Percentiles rank a stretch among this genome's conserved stretches.
These are phyloP conservation scores for Corapipo altera DNA, from an alignment of 2,113 vertebrate genomes.

Conservation along the genomic window DNA sequence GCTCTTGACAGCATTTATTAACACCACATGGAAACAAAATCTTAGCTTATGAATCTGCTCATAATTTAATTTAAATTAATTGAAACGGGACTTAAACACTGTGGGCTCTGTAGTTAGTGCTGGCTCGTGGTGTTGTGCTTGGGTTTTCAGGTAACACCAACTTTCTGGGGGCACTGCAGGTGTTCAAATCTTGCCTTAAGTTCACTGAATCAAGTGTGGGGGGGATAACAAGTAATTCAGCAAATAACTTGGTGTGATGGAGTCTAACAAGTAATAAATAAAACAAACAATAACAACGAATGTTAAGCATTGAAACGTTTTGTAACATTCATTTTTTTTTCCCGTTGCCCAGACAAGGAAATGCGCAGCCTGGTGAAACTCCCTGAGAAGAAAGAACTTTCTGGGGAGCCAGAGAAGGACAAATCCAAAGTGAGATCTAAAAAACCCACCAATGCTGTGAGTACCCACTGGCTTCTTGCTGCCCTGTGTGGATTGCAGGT, in stretches of 20 bases:
- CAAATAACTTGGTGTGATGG: not conserved
- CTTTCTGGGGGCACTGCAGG: not conserved
- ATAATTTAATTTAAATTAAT: not conserved
- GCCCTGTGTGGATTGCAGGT: not conserved
- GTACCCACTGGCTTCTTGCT: constrained; percentile 7
- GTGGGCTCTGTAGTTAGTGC: not conserved
- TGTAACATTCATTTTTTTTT: not conserved
- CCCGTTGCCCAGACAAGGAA: constrained; percentile 78
- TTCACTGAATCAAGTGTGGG: not conserved
- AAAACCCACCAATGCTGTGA: constrained; percentile 79
- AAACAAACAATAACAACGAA: not conserved
- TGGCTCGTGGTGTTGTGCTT: not conserved
- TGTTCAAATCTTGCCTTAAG: not conserved
- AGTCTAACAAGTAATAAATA: not conserved
- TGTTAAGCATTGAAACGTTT: not conserved
- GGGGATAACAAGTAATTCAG: not conserved
- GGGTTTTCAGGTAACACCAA: not conserved
- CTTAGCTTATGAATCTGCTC: not conserved
- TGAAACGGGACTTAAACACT: not conserved
- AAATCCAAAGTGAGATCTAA: constrained; percentile 85
- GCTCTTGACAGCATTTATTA: not conserved
- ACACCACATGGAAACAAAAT: not conserved
- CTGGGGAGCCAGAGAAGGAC: constrained; percentile 82
- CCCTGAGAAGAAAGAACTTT: constrained; percentile 77
- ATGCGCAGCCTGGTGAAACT: constrained; percentile 75